Percentiles rank a stretch among this genome's conserved stretches.
Evolutionary conservation across 1,140 invertebrate species (phyloP).

Genomic region (Whitmania pigra): DNA sequence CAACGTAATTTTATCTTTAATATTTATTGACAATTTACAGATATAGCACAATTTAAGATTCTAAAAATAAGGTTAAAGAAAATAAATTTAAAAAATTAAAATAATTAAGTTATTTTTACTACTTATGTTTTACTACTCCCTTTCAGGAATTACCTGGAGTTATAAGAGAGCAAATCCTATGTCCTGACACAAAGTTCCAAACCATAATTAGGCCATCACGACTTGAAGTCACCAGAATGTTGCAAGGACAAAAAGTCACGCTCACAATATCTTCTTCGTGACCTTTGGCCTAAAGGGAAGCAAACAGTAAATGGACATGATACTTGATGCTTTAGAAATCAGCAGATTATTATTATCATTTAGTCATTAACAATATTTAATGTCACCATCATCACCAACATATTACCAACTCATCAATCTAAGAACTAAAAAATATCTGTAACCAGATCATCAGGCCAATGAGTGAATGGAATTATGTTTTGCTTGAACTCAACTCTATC

Average conservation of each 20-base stretch:
- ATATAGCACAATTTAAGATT: neutral
- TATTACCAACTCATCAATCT: too few species aligned
- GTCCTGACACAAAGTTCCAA: conserved; percentile 44
- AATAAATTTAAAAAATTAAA: too few species aligned
- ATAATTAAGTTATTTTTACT: too few species aligned
- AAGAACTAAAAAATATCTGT: neutral
- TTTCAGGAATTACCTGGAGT: conserved; percentile 28
- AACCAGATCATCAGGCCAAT: conserved; percentile 7
- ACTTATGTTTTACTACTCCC: too few species aligned
- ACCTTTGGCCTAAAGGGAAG: conserved; percentile 33
- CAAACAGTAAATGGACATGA: too few species aligned
- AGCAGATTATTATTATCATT: too few species aligned
- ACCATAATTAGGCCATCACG: conserved; percentile 43
- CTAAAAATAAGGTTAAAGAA: too few species aligned
- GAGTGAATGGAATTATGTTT: neutral
- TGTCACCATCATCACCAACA: too few species aligned
- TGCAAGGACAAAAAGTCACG: conserved; percentile 37
- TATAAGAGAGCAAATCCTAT: conserved; percentile 40
- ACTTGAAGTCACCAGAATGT: conserved; percentile 40
- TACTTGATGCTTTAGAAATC: too few species aligned
- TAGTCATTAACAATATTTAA: too few species aligned
- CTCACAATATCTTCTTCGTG: conserved; percentile 41
- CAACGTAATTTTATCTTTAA: too few species aligned
- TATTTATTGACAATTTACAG: neutral
- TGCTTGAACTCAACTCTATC: neutral